A percentile compares a stretch with the other conserved stretches of the same genome.
phyloP scores from a whole-genome alignment of 2,113 vertebrate genomes.

The Pipa parva region DNA sequence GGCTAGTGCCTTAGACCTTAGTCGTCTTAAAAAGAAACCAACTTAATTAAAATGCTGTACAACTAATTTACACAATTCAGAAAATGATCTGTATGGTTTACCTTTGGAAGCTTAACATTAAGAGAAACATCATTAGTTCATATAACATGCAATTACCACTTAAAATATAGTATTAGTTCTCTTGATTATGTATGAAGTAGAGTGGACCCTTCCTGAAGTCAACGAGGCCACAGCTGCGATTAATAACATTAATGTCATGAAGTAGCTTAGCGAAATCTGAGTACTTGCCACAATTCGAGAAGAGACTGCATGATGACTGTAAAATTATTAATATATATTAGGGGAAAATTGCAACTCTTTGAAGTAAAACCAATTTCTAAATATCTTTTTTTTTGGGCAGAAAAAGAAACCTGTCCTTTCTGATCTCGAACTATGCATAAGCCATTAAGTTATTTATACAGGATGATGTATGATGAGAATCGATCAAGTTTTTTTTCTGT shows the following conservation, averaged over 20 bases:
- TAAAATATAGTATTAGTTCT: background rate
- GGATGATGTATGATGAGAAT: background rate
- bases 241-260: constrained; percentile 15
- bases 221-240: constrained; percentile 13
- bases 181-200: background rate
- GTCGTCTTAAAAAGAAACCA: no score
- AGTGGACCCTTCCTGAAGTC: constrained; percentile 18
- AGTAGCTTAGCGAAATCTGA: constrained; percentile 23
- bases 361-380: background rate
- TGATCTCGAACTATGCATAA: background rate
- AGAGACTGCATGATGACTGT: background rate
- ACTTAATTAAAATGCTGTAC: no score
- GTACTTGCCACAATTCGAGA: background rate
- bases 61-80: background rate
- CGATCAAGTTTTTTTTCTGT: background rate
- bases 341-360: background rate
- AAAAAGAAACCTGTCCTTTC: background rate
- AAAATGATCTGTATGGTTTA: background rate
- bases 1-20: no score
- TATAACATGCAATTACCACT: background rate
- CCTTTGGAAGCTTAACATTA: constrained; percentile 7
- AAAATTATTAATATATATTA: background rate
- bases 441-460: background rate
- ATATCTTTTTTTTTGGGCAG: background rate
- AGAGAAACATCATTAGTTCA: constrained; percentile 8